These are phyloP conservation scores for Amphipoea lucens DNA, from an alignment of 2,888 invertebrate species.

Conservation along the genomic window DNA sequence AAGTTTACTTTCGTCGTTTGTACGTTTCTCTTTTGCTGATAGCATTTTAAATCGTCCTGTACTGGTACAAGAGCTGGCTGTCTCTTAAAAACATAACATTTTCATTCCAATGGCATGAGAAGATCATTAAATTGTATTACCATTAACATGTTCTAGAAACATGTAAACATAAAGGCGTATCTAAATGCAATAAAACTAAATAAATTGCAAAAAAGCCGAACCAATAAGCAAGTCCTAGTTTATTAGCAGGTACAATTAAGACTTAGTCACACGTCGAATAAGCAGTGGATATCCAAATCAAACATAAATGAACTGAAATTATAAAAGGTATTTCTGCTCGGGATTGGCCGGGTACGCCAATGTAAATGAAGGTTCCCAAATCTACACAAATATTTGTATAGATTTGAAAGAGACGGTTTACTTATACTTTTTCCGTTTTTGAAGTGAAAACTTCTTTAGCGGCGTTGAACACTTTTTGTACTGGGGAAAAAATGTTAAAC, in stretches of 20 bases:
- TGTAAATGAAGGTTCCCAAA: slow-evolving; percentile 31
- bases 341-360: slow-evolving; percentile 3
- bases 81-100: background rate
- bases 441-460: too few species aligned
- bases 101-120: background rate
- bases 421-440: slow-evolving; percentile 1
- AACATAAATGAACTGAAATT: background rate
- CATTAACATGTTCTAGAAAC: background rate
- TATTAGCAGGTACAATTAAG: background rate
- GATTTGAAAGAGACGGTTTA: slow-evolving; percentile 31
- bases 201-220: background rate
- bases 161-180: background rate
- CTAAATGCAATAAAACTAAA: slow-evolving; percentile 1
- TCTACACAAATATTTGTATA: slow-evolving; percentile 36
- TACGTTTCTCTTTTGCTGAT: slow-evolving; percentile 31
- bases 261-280: background rate
- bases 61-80: background rate
- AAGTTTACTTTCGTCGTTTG: slow-evolving; percentile 55
- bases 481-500: too few species aligned
- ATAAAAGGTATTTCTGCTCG: slow-evolving; percentile 3
- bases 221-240: background rate
- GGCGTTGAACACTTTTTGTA: too few species aligned
- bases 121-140: background rate
- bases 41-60: slow-evolving; percentile 26
- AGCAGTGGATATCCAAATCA: background rate